These are phyloP conservation scores for Myotis myotis DNA, from an alignment of 2,797 vertebrate genomes.

Conservation along the genomic window DNA sequence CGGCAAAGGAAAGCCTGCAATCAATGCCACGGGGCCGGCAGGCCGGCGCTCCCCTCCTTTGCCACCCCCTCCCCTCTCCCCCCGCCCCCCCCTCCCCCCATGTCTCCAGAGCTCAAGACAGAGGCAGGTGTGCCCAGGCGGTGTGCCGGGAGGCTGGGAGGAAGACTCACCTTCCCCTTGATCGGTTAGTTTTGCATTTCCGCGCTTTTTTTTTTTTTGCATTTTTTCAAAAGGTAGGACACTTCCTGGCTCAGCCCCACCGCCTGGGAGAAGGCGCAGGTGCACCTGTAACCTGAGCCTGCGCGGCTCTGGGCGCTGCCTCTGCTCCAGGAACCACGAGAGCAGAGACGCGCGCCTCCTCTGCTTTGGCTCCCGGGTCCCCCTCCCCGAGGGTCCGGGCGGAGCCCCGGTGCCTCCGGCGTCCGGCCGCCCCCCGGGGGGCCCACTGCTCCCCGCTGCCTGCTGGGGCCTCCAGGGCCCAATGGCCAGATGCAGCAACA, in stretches of 20 bases:
- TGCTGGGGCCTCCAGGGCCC: neutral
- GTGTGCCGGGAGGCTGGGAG: neutral
- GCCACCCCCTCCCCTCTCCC: too few relatives aligned
- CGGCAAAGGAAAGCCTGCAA: neutral
- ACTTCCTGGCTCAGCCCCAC: neutral
- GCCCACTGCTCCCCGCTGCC: too few relatives aligned
- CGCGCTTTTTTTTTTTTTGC: neutral
- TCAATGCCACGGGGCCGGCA: too few relatives aligned
- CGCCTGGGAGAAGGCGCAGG: neutral
- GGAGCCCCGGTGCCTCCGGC: too few relatives aligned
- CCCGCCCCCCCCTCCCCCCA: rapidly evolving
- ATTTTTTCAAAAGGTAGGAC: neutral
- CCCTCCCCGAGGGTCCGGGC: neutral
- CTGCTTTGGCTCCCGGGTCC: neutral
- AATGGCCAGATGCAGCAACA: neutral
- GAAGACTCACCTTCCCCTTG: neutral
- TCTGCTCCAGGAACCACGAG: neutral
- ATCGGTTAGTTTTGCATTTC: neutral
- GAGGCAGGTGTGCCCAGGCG: too few relatives aligned
- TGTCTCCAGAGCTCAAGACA: neutral
- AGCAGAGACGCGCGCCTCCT: neutral
- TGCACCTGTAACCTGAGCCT: neutral
- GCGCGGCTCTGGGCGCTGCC: neutral
- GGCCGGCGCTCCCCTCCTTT: too few relatives aligned
- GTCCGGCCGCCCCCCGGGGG: too few relatives aligned